phyloP scores from a whole-genome alignment of 2,888 invertebrate species.

The Drosophila macrospina region DNA sequence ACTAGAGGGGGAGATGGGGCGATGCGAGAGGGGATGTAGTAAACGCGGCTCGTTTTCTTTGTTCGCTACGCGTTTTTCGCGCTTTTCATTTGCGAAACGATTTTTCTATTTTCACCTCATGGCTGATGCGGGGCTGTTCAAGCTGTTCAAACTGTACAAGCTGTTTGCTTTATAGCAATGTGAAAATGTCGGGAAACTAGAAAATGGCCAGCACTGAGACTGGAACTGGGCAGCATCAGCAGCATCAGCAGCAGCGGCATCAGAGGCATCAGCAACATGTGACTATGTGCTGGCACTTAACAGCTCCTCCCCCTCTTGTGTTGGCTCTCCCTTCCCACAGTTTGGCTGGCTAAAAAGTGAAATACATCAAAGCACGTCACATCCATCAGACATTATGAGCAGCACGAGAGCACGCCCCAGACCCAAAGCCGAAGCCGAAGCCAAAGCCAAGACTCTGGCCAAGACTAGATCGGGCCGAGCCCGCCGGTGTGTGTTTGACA shows the following conservation, averaged over 20 bases:
- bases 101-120: constrained; percentile 74
- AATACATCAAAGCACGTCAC: constrained; percentile 79
- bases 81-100: constrained; percentile 75
- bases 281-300: constrained; percentile 73
- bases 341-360: constrained; percentile 67
- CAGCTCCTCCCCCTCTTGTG: constrained; percentile 45
- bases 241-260: constrained; percentile 13
- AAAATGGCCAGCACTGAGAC: constrained; percentile 65
- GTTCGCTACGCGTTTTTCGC: constrained; percentile 75
- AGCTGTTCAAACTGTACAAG: constrained; percentile 18
- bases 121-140: constrained; percentile 15
- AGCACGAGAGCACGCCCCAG: constrained; percentile 75
- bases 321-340: neutral
- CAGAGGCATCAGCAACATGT: constrained; percentile 41
- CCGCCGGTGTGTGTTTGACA: constrained; percentile 46
- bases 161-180: constrained; percentile 75
- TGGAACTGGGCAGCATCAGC: constrained; percentile 28
- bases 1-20: neutral
- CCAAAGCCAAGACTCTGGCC: constrained; percentile 38
- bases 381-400: constrained; percentile 80
- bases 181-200: constrained; percentile 75
- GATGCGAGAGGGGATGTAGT: neutral
- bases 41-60: constrained; percentile 63
- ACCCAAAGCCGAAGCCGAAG: constrained; percentile 26
- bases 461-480: constrained; percentile 50